phyloP scores from a whole-genome alignment of 2,113 vertebrate genomes.

The Pelecanoides urinatrix region DNA sequence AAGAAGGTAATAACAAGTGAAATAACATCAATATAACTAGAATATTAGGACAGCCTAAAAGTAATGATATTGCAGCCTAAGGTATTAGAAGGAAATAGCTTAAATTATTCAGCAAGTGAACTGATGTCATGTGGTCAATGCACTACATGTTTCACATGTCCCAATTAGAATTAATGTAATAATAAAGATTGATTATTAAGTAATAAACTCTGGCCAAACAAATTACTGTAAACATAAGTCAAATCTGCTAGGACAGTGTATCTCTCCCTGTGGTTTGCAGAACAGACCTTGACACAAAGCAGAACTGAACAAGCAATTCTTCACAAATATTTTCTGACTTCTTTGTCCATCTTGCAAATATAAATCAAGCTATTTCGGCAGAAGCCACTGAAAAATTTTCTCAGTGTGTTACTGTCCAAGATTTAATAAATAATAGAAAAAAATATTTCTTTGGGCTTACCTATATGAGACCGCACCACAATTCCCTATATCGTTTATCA shows the following conservation, averaged over 20 bases:
- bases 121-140: slow-evolving; percentile 23
- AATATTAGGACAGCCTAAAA: slow-evolving; percentile 35
- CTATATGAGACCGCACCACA: background rate
- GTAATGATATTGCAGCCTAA: slow-evolving; percentile 27
- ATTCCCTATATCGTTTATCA: background rate
- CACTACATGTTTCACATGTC: background rate
- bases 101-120: slow-evolving; percentile 56
- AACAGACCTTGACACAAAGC: background rate
- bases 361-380: background rate
- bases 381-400: background rate
- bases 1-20: slow-evolving; percentile 60
- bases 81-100: slow-evolving; percentile 38
- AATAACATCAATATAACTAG: slow-evolving; percentile 52
- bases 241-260: background rate
- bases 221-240: background rate
- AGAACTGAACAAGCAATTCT: background rate
- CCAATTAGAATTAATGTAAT: slow-evolving; percentile 39
- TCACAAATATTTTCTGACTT: background rate
- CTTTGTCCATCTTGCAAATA: background rate
- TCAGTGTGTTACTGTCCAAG: background rate
- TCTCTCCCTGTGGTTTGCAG: background rate
- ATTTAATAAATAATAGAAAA: background rate
- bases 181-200: slow-evolving; percentile 39
- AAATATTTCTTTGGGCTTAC: background rate
- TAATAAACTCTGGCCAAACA: slow-evolving; percentile 23